Conservation (phyloP, 2,797 vertebrate species). For the Perdix hodgsoniae region DNA sequence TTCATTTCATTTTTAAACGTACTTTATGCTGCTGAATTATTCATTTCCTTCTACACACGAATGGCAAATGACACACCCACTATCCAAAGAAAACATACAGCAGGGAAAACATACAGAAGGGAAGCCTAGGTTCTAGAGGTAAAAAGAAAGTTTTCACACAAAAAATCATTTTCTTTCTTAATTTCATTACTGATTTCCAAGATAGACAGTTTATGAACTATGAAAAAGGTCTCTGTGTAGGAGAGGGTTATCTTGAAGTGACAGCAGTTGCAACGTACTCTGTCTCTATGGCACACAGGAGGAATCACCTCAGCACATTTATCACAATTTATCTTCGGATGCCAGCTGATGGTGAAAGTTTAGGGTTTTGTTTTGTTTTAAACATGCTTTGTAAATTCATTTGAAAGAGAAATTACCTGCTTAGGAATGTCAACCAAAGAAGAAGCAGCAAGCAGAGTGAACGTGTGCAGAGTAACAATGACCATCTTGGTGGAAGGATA, state of each 20-base stretch:
- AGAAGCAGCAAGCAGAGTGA: conserved; percentile 93
- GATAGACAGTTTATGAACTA: neutral
- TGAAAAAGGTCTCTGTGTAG: neutral
- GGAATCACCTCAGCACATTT: neutral
- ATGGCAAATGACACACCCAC: neutral
- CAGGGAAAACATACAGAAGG: neutral
- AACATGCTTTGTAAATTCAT: neutral
- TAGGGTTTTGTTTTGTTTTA: neutral
- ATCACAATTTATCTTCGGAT: accelerated
- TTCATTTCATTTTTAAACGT: neutral
- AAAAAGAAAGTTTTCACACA: neutral
- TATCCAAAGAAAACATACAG: neutral
- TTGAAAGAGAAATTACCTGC: conserved; percentile 84
- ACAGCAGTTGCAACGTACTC: neutral
- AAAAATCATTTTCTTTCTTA: neutral
- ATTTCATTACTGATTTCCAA: neutral
- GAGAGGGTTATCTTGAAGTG: neutral
- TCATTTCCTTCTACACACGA: neutral
- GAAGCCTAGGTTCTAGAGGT: neutral
- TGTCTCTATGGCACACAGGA: neutral
- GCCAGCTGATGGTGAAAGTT: neutral
- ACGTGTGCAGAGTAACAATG: conserved; percentile 96
- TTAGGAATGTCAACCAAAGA: conserved; percentile 97
- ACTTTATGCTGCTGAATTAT: neutral
- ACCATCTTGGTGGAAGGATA: conserved; percentile 98